These are phyloP conservation scores for Lepilemur septentrionalis DNA, from an alignment of 2,797 vertebrate genomes.

Conservation along the genomic window DNA sequence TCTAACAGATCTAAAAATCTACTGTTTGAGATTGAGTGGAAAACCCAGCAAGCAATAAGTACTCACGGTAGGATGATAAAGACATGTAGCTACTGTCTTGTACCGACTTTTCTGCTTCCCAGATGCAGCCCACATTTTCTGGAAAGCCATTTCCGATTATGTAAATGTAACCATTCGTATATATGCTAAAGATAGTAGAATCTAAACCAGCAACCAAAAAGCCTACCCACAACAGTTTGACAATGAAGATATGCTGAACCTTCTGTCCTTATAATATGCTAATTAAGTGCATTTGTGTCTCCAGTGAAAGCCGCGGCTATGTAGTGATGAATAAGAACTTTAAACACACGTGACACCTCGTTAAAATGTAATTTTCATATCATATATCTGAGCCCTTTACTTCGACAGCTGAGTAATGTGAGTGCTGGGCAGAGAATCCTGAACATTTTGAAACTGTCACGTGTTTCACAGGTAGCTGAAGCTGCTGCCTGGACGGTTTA, in stretches of 20 bases:
- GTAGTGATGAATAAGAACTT: constrained; percentile 86
- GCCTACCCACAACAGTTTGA: constrained; percentile 65
- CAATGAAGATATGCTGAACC: constrained; percentile 78
- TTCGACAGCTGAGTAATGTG: constrained; percentile 85
- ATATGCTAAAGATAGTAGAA: background rate
- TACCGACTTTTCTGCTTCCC: background rate
- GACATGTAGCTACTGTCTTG: background rate
- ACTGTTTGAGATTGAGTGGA: background rate
- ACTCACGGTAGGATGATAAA: background rate
- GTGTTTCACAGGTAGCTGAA: constrained; percentile 64
- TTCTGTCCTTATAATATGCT: constrained; percentile 84
- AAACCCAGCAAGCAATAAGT: background rate
- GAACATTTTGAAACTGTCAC: constrained; percentile 63
- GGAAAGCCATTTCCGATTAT: constrained; percentile 13
- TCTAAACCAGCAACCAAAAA: constrained; percentile 37
- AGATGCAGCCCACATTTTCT: background rate
- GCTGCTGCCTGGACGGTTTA: background rate
- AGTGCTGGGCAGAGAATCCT: constrained; percentile 79
- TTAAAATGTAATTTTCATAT: constrained; percentile 88
- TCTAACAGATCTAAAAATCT: background rate
- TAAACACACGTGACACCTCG: constrained; percentile 87
- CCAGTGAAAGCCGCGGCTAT: constrained; percentile 77
- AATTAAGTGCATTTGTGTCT: constrained; percentile 82
- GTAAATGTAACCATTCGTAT: background rate
- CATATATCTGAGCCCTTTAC: constrained; percentile 82